Percentiles rank a stretch among this genome's conserved stretches.
Evolutionary conservation across 2,113 vertebrate species (phyloP).

Genomic region (Falcunculus frontatus): DNA sequence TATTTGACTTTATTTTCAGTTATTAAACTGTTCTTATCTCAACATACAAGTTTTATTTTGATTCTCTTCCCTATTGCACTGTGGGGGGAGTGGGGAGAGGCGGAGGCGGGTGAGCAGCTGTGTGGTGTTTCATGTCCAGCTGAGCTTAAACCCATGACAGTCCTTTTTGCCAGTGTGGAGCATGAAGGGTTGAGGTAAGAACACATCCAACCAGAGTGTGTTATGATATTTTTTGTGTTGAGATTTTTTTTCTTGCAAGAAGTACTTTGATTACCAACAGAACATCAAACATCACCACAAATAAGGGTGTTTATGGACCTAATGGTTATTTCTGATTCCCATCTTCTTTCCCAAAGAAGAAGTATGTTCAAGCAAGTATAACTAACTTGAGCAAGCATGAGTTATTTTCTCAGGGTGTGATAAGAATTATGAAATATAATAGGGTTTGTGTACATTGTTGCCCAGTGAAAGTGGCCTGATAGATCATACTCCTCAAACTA

Average conservation of each 20-base stretch:
- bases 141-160: neutral
- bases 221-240: neutral
- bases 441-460: neutral
- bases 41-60: neutral
- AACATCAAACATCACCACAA: neutral
- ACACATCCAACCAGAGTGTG: fast-evolving
- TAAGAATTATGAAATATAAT: neutral
- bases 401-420: neutral
- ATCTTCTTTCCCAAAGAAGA: neutral
- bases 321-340: neutral
- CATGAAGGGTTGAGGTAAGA: neutral
- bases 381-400: neutral
- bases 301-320: neutral
- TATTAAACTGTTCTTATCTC: neutral
- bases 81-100: fast-evolving
- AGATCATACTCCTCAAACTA: neutral
- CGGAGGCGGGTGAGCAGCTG: too few relatives aligned
- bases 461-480: neutral
- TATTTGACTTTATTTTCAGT: neutral
- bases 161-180: neutral
- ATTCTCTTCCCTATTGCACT: neutral
- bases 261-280: neutral
- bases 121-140: neutral
- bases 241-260: neutral
- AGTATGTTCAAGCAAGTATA: neutral